Evolutionary conservation across 2,888 invertebrate species (phyloP).

Genomic region (Cerastoderma edule): DNA sequence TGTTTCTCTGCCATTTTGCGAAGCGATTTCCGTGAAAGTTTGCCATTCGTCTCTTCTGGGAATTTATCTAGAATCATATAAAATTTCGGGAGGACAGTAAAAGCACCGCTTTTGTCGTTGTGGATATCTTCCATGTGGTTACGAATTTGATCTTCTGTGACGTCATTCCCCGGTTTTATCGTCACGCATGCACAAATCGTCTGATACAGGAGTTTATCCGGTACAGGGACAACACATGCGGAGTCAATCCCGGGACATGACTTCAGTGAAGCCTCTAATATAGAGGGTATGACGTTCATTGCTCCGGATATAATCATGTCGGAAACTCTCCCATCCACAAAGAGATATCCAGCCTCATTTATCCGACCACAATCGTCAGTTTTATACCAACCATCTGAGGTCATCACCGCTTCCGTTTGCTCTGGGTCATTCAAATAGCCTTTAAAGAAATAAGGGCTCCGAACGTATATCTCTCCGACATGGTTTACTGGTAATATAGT

Average conservation of each 20-base stretch:
- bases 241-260: conserved; percentile 23
- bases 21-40: conserved; percentile 32
- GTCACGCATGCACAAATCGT: conserved; percentile 62
- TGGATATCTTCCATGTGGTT: conserved; percentile 35
- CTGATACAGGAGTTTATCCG: conserved; percentile 52
- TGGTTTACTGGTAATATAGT: conserved; percentile 23
- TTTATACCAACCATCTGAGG: conserved; percentile 45
- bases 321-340: conserved; percentile 41
- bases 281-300: conserved; percentile 36
- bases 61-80: conserved; percentile 50
- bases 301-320: conserved; percentile 43
- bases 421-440: conserved; percentile 42
- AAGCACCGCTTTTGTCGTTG: conserved; percentile 44
- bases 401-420: conserved; percentile 12
- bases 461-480: conserved; percentile 44
- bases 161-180: conserved; percentile 34
- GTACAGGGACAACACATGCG: conserved; percentile 51
- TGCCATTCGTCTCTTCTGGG: conserved; percentile 49
- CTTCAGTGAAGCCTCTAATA: conserved; percentile 32
- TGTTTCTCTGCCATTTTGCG: neutral
- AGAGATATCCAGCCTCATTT: conserved; percentile 27
- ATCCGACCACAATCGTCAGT: conserved; percentile 47
- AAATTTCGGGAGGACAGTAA: conserved; percentile 49
- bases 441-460: conserved; percentile 18
- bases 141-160: conserved; percentile 43